These are phyloP conservation scores for Sterrhoptilus dennistouni DNA, from an alignment of 2,113 vertebrate genomes.

Conservation along the genomic window DNA sequence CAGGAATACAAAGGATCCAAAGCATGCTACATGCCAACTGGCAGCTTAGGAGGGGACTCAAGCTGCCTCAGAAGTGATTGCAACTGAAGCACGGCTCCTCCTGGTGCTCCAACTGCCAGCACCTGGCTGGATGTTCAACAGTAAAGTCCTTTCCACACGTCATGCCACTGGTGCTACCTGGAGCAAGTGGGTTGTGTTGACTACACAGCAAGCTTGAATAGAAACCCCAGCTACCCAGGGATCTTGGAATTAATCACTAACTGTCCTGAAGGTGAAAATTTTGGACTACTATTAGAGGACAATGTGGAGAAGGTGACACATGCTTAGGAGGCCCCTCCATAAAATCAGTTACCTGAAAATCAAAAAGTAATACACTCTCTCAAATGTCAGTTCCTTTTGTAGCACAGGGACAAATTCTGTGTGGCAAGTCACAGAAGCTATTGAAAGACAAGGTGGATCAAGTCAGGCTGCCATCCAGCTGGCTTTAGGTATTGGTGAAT, in stretches of 20 bases:
- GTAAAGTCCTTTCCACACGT: not conserved
- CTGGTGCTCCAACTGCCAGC: not conserved
- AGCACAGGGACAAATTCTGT: not conserved
- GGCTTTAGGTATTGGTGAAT: not conserved
- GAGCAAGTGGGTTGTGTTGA: not conserved
- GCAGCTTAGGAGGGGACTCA: not conserved
- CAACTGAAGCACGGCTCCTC: not conserved
- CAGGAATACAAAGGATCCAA: not conserved
- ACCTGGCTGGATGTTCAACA: not conserved
- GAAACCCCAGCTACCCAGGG: not conserved
- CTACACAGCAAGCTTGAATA: not conserved
- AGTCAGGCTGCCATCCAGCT: too few relatives aligned
- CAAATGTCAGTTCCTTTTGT: not conserved
- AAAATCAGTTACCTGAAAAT: not conserved
- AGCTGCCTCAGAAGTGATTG: not conserved
- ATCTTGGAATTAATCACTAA: not conserved
- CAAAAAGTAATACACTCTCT: accelerated
- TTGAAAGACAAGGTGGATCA: not conserved
- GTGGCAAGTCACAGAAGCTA: not conserved
- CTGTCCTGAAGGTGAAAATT: not conserved
- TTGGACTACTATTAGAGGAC: not conserved
- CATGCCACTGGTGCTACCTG: not conserved
- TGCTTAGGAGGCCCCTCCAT: not conserved
- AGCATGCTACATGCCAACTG: not conserved
- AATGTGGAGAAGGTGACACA: not conserved